These are phyloP conservation scores for Odiellus spinosus DNA, from an alignment of 2,888 invertebrate species.

Conservation along the genomic window DNA sequence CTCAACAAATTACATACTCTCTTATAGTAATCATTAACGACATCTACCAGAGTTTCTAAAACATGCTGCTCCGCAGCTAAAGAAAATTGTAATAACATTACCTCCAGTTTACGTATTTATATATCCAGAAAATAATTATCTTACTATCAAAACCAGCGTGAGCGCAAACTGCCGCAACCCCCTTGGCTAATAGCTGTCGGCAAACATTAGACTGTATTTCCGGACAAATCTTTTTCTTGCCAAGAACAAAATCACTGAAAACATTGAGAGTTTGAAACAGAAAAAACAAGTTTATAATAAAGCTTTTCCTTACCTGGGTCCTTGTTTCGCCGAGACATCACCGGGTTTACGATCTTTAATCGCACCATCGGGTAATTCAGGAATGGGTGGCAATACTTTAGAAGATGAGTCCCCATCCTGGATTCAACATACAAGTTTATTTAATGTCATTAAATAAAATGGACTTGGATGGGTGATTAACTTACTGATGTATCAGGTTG, in stretches of 20 bases:
- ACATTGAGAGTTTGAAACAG: neutral
- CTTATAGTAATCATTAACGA: neutral
- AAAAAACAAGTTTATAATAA: neutral
- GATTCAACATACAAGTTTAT: too few species aligned
- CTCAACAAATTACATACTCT: slow-evolving; percentile 2
- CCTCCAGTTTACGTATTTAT: neutral
- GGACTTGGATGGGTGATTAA: too few species aligned
- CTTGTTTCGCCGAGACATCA: too few species aligned
- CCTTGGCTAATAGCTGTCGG: slow-evolving; percentile 25
- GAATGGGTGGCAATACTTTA: too few species aligned
- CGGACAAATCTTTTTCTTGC: slow-evolving; percentile 24
- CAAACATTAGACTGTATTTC: slow-evolving; percentile 24
- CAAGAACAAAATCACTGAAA: slow-evolving; percentile 26
- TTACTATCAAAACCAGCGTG: slow-evolving; percentile 30
- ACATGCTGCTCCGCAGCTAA: neutral
- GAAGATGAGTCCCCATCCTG: too few species aligned
- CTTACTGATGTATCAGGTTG: too few species aligned
- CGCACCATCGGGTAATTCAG: too few species aligned
- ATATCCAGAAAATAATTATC: slow-evolving; percentile 10
- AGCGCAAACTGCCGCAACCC: slow-evolving; percentile 29
- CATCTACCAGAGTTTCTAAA: slow-evolving; percentile 1
- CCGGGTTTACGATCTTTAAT: too few species aligned
- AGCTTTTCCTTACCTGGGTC: too few species aligned
- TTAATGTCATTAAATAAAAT: too few species aligned
- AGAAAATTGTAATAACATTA: neutral